Base-by-base conservation (phyloP, 1,140 invertebrate genomes). In the Araneus ventricosus region DNA sequence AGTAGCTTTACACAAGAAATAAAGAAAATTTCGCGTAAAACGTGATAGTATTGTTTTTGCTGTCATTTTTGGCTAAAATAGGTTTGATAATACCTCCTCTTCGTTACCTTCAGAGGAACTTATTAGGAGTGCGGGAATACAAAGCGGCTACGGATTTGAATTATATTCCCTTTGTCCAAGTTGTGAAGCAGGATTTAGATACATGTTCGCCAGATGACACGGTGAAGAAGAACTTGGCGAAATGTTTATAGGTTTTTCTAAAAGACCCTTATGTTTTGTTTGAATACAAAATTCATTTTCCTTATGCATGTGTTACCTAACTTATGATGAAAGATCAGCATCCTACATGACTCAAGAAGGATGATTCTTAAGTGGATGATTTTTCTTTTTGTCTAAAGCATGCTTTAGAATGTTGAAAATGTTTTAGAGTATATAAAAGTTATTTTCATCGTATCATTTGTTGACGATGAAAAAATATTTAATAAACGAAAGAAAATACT, bases 31-130 rank as follows among this genome's bases (percentile, higher is more conserved):
- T 57, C 14, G 52, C 24, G 52, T 59, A 59, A 86, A 86, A 86
- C 84, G 84, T 86, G 84, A 86, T 59, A 57, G 41, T 57, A 86
- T 86, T 86, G 84, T 86, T 86, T 61, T 41, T 45, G 80, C 22
- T 75, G 70, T 75, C 70, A 75, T 14, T 75, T 37, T 34, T 22
- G 30, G 30, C 70, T 75, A 37, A 75, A 75, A 75, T 75, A 75
- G 30, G 70, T 75, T 75, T 75, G 70, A 37, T 75, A 37, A 75
- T 75, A 30, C 70, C 17, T 37, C 30, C 67, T 75, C 7, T 75
- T 34, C 67, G 67, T 34, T 75, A 75, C 70, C 70, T 75, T 75
- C 70, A 24, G 7, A 41, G 85, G 34, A 34, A 34, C 45, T 37
- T 75, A 14, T 37, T 75, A 37, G 20, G 17, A 67, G 63, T 67